These are phyloP conservation scores for Delia radicum DNA, from an alignment of 1,140 invertebrate genomes.

Conservation along the genomic window DNA sequence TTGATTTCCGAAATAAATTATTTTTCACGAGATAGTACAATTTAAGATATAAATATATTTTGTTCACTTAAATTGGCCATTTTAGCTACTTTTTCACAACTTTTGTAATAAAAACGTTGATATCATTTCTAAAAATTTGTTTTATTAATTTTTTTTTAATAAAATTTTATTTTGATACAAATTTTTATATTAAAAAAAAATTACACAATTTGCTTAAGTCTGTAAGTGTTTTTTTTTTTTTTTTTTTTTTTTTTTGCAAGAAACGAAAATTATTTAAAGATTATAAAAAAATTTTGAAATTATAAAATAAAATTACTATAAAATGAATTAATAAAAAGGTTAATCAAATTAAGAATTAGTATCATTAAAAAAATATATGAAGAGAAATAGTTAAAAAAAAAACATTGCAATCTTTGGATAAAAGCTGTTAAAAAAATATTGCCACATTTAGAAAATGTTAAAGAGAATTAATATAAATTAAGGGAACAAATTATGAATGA, in stretches of 20 bases:
- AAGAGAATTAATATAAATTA: background rate
- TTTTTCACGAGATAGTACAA: too few species aligned
- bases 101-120: too few species aligned
- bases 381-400: conserved; percentile 7
- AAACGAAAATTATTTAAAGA: background rate
- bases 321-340: background rate
- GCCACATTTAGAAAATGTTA: conserved; percentile 15
- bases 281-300: background rate
- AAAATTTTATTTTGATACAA: conserved; percentile 14
- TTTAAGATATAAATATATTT: too few species aligned
- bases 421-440: conserved; percentile 17
- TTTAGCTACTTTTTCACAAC: too few species aligned
- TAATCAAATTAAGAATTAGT: background rate
- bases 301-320: background rate
- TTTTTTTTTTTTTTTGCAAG: background rate
- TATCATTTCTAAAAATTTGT: too few species aligned
- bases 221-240: background rate
- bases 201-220: conserved; percentile 10
- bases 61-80: too few species aligned
- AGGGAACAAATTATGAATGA: too few species aligned
- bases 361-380: too few species aligned
- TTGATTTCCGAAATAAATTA: too few species aligned
- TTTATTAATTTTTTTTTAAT: conserved; percentile 25
- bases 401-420: conserved; percentile 23
- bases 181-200: background rate